Evolutionary conservation across 2,113 vertebrate genomes (phyloP).

Genomic region (Acanthisitta chloris): DNA sequence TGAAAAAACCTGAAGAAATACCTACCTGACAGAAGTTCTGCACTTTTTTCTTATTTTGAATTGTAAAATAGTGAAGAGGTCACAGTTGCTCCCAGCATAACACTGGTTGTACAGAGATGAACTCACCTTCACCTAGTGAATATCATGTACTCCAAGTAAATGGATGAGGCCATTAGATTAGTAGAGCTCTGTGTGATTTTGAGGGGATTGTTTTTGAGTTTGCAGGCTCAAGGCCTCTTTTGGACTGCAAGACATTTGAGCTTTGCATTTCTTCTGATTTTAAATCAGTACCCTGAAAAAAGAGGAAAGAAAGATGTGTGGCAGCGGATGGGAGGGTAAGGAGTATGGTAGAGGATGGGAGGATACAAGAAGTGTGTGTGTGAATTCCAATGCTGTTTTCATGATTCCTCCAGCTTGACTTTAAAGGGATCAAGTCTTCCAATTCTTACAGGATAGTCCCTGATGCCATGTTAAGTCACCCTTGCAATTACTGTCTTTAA

Average conservation of each 20-base stretch:
- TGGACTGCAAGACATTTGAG: background rate
- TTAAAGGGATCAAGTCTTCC: conserved; percentile 22
- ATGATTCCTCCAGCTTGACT: background rate
- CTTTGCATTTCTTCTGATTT: background rate
- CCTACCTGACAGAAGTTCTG: background rate
- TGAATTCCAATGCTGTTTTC: background rate
- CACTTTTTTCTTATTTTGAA: background rate
- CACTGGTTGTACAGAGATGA: background rate
- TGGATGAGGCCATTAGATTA: background rate
- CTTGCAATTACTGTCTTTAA: conserved; percentile 59
- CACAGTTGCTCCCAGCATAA: background rate
- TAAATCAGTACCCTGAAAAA: background rate
- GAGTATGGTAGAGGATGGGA: background rate
- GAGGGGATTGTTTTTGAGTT: background rate
- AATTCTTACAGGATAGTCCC: conserved; percentile 5
- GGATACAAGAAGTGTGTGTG: background rate
- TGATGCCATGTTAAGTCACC: conserved; percentile 50
- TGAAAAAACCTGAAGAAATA: background rate
- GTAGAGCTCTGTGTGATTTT: background rate
- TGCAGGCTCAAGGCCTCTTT: background rate
- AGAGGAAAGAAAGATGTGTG: too few species aligned
- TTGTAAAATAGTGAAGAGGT: background rate
- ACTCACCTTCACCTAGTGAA: background rate
- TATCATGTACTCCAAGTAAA: background rate
- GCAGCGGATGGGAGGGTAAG: background rate